Conservation (phyloP, 2,113 vertebrate species). For the Callionymus lyra region DNA sequence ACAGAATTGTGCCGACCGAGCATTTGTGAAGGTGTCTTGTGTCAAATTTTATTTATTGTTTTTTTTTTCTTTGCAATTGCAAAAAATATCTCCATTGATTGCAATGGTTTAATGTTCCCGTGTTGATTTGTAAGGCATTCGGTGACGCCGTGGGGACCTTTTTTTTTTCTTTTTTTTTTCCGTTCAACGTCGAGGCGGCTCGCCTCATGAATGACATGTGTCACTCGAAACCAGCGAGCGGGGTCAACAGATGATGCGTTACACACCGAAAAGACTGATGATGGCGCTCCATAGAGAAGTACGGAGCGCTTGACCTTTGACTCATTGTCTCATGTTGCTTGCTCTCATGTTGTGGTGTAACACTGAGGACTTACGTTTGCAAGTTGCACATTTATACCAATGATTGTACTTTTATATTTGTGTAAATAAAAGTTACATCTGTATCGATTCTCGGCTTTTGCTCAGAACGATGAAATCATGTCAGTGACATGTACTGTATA, state of each 20-base stretch:
- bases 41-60: conserved; percentile 20
- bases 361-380: conserved; percentile 60
- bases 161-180: no score
- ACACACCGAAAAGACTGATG: neutral
- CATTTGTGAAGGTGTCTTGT: conserved; percentile 44
- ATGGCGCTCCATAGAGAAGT: conserved; percentile 2
- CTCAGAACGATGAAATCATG: no score
- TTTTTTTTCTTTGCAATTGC: conserved; percentile 62
- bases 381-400: conserved; percentile 75
- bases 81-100: conserved; percentile 72
- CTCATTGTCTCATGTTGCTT: conserved; percentile 51
- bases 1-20: conserved; percentile 18
- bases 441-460: conserved; percentile 1
- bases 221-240: conserved; percentile 16
- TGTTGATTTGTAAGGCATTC: conserved; percentile 45
- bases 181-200: conserved; percentile 13
- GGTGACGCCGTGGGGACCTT: conserved; percentile 16
- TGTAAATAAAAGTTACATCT: conserved; percentile 56
- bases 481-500: no score
- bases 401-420: conserved; percentile 77
- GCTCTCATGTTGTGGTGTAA: conserved; percentile 47
- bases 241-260: conserved; percentile 27
- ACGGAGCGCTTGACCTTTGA: conserved; percentile 21
- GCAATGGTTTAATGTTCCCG: conserved; percentile 56
- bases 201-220: conserved; percentile 12